Evolutionary conservation across 2,113 vertebrate species (phyloP).

Genomic region (Probosciger aterrimus): DNA sequence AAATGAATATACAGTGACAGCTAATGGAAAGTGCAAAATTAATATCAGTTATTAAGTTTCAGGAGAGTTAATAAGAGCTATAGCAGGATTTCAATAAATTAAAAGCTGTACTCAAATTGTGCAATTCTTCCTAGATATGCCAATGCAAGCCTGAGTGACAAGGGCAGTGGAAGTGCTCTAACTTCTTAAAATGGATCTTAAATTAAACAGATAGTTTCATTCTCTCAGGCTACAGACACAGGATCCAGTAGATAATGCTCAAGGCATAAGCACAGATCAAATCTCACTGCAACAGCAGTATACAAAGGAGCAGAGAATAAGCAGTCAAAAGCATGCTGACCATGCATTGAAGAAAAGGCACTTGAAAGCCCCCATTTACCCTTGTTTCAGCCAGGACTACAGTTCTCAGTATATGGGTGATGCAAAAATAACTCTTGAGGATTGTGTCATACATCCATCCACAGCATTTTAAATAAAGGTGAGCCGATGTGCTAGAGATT

Average conservation of each 20-base stretch:
- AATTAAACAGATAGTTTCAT: slow-evolving; percentile 9
- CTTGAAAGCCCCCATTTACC: neutral
- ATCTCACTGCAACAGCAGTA: slow-evolving; percentile 36
- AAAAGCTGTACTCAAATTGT: neutral
- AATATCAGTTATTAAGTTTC: neutral
- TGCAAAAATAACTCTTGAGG: neutral
- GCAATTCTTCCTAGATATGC: neutral
- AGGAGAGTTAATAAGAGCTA: neutral
- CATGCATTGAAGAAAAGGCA: neutral
- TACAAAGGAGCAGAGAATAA: neutral
- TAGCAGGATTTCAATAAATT: neutral
- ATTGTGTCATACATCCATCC: neutral
- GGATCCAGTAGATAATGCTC: slow-evolving; percentile 2
- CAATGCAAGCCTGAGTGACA: neutral
- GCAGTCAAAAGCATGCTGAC: neutral
- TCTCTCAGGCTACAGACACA: slow-evolving; percentile 16
- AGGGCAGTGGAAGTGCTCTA: neutral
- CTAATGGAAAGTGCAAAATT: neutral
- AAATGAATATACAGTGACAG: neutral
- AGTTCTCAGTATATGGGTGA: neutral
- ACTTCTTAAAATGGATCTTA: slow-evolving; percentile 15
- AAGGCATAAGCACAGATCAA: slow-evolving; percentile 24
- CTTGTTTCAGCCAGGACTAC: neutral
- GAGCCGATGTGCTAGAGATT: neutral
- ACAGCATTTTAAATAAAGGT: neutral